Base-by-base conservation (phyloP, 2,797 vertebrate species). In the Steatocranus sp. region DNA sequence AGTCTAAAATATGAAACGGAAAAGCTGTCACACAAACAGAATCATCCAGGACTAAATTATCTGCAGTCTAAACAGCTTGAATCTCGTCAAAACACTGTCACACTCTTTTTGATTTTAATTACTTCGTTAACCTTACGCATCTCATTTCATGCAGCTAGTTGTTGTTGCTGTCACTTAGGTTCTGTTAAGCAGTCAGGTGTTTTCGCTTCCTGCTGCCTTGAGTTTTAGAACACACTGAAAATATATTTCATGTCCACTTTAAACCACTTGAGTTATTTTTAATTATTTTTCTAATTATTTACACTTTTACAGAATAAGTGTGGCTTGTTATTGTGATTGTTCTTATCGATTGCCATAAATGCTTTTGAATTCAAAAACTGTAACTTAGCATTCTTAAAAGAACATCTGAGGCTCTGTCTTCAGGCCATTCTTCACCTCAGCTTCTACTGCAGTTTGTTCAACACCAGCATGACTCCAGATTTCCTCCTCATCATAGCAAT, bases 401-500 rank as follows among this genome's bases (percentile, higher is more conserved):
- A 43, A n/a, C 20, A 17, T 81, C 4, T 53, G 25, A 73, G 23
- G 20, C 70, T 63, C 6, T 0, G 20, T 25, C 70, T 78, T 11
- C 41, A 36, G 15, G 7, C 36, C 30, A 11, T 63, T 83, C 46
- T 83, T 70, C 56, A 78, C 48, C 23, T 68, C 23, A 76, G 11
- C 27, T 78, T 36, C 50, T 48, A 2, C 70, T 73, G 11, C 25
- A 83, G 56, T 80, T 70, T 79, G 12, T 83, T 66, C 18, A 82
- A 80, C 84, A 86, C n/a, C 61, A 79, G 36, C 68, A 63, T 36
- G 75, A 75, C 80, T 89, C 38, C 20, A 79, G 76, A 77, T 75
- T 50, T 75, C 76, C 83, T 81, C 70, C 27, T 82, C 56, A 76
- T 91, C 81, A 82, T 9, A 78, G 61, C 84, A 83, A 89, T 80